Conservation (phyloP, 2,797 vertebrate species). For the Peromyscus melanophrys region DNA sequence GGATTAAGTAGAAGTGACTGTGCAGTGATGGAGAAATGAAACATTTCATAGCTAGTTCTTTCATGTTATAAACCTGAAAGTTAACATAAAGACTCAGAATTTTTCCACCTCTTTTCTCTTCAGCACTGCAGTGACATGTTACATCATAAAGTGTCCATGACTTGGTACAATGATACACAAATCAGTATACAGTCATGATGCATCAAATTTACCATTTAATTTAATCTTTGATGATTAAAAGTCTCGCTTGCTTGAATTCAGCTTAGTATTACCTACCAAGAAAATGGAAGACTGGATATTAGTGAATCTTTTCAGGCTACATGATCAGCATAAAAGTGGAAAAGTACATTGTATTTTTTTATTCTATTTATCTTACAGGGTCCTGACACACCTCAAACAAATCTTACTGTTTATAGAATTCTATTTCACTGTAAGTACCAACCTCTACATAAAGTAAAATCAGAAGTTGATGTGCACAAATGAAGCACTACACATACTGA, state of each 20-base stretch:
- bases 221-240: not conserved
- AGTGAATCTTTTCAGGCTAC: not conserved
- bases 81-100: not conserved
- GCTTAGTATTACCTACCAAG: not conserved
- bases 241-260: not conserved
- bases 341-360: not conserved
- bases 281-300: not conserved
- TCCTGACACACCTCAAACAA: not conserved
- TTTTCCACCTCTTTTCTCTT: not conserved
- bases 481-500: not conserved
- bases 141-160: not conserved
- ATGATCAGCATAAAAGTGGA: not conserved
- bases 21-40: not conserved
- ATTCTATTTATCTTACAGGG: not conserved
- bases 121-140: not conserved
- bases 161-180: not conserved
- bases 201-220: not conserved
- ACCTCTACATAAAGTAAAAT: not conserved
- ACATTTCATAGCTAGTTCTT: not conserved
- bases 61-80: not conserved
- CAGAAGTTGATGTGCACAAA: not conserved
- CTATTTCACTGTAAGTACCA: not conserved
- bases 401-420: not conserved
- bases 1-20: not conserved
- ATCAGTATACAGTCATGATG: not conserved